Conservation (phyloP, 2,888 invertebrate genomes). For the Scaptomyza reducta region DNA sequence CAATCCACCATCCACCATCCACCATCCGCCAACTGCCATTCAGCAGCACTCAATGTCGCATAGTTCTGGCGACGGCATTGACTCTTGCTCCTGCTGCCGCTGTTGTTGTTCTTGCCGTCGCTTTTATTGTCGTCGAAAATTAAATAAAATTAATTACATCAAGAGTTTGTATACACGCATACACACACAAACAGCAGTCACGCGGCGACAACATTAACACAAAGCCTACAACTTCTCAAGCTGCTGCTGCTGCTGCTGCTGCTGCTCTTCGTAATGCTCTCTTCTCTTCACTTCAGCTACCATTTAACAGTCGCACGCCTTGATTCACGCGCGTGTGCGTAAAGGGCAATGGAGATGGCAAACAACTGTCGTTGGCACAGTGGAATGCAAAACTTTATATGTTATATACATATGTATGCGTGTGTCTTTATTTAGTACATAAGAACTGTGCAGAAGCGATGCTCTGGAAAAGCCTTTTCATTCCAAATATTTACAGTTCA, state of each 20-base stretch:
- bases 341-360: slow-evolving; percentile 19
- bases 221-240: slow-evolving; percentile 12
- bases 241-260: not conserved
- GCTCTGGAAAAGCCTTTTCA: too few species aligned
- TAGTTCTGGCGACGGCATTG: slow-evolving; percentile 32
- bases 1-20: slow-evolving; percentile 4
- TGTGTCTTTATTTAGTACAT: too few species aligned
- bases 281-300: not conserved
- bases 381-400: slow-evolving; percentile 21
- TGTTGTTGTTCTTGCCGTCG: slow-evolving; percentile 61
- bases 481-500: not conserved
- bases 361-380: slow-evolving; percentile 35
- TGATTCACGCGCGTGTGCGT: slow-evolving; percentile 72
- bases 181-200: slow-evolving; percentile 15
- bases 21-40: slow-evolving; percentile 25
- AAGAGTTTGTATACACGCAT: slow-evolving; percentile 55
- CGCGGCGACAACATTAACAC: slow-evolving; percentile 32
- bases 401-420: too few species aligned
- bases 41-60: slow-evolving; percentile 36
- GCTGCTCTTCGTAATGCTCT: not conserved
- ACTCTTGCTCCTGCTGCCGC: slow-evolving; percentile 54
- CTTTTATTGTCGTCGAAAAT: slow-evolving; percentile 76
- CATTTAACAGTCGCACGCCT: slow-evolving; percentile 41
- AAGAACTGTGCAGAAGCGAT: too few species aligned
- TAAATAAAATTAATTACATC: slow-evolving; percentile 78